A percentile compares a stretch with the other conserved stretches of the same genome.
These are phyloP conservation scores for Idris sp. DNA, from an alignment of 1,140 invertebrate genomes.

Conservation along the genomic window DNA sequence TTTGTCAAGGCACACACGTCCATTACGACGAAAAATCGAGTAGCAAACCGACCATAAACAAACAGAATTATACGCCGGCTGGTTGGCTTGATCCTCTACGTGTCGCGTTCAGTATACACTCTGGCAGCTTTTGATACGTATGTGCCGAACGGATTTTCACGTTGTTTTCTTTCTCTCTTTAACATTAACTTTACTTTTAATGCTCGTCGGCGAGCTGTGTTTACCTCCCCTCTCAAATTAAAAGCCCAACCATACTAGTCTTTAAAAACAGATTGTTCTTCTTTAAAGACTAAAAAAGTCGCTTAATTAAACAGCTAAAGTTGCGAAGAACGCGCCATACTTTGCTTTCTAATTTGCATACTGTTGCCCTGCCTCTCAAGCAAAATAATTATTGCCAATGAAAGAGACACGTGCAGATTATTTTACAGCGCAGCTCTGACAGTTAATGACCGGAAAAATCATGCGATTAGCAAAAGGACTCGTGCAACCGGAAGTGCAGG, in stretches of 20 bases:
- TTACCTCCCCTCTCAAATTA: too few relatives aligned
- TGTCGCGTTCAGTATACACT: constrained; percentile 64
- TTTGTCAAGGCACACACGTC: constrained; percentile 72
- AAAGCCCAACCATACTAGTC: too few relatives aligned
- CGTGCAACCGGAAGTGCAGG: constrained; percentile 25
- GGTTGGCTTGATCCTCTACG: constrained; percentile 66
- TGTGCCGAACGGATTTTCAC: constrained; percentile 66
- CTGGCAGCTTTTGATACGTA: constrained; percentile 55
- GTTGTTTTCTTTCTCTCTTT: constrained; percentile 22
- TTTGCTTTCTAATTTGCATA: too few relatives aligned
- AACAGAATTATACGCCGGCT: constrained; percentile 74
- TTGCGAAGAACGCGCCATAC: too few relatives aligned
- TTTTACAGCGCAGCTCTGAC: constrained; percentile 19
- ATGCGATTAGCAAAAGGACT: constrained; percentile 41
- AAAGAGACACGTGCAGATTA: too few relatives aligned
- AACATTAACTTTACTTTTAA: constrained; percentile 59
- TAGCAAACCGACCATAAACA: constrained; percentile 74
- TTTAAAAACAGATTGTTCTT: constrained; percentile 9
- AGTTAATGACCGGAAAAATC: constrained; percentile 54
- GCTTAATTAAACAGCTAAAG: too few relatives aligned
- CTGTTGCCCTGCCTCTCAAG: too few relatives aligned
- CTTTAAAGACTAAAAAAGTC: too few relatives aligned
- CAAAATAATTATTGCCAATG: too few relatives aligned
- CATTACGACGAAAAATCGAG: constrained; percentile 77
- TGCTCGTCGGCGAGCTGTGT: constrained; percentile 19